These are phyloP conservation scores for Pararge aegeria DNA, from an alignment of 1,140 invertebrate species.

Conservation along the genomic window DNA sequence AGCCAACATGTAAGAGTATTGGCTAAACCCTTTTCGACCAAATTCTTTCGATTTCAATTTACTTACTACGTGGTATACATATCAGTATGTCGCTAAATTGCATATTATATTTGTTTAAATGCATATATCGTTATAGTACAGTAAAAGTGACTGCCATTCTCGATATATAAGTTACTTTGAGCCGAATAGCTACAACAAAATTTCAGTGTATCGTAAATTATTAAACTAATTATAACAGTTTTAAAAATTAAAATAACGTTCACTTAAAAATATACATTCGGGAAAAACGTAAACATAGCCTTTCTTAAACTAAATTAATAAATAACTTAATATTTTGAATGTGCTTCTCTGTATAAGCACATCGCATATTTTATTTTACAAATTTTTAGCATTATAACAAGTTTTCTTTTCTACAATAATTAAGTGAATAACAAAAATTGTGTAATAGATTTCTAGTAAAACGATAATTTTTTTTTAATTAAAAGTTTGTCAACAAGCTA, in stretches of 20 bases:
- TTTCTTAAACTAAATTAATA: slow-evolving; percentile 73
- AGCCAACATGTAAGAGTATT: too few species aligned
- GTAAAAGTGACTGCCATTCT: neutral
- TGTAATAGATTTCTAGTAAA: slow-evolving; percentile 36
- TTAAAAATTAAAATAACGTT: slow-evolving; percentile 67
- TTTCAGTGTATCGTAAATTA: slow-evolving; percentile 38
- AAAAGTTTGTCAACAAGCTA: slow-evolving; percentile 59
- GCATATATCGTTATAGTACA: too few species aligned
- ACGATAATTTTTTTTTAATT: slow-evolving; percentile 62
- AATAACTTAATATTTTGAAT: slow-evolving; percentile 70
- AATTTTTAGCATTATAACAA: slow-evolving; percentile 57
- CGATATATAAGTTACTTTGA: slow-evolving; percentile 6
- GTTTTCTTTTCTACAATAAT: slow-evolving; percentile 55
- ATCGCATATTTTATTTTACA: slow-evolving; percentile 50
- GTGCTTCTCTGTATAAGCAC: slow-evolving; percentile 33
- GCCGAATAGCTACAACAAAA: slow-evolving; percentile 29
- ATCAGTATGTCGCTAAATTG: too few species aligned
- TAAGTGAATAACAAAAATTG: slow-evolving; percentile 64
- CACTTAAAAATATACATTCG: slow-evolving; percentile 52
- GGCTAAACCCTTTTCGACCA: too few species aligned
- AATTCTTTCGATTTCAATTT: neutral
- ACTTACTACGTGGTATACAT: too few species aligned
- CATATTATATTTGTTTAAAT: too few species aligned
- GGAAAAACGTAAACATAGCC: slow-evolving; percentile 67
- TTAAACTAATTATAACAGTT: slow-evolving; percentile 75